Evolutionary conservation across 2,797 vertebrate species (phyloP).

Genomic region (Phalloptychus januarius): DNA sequence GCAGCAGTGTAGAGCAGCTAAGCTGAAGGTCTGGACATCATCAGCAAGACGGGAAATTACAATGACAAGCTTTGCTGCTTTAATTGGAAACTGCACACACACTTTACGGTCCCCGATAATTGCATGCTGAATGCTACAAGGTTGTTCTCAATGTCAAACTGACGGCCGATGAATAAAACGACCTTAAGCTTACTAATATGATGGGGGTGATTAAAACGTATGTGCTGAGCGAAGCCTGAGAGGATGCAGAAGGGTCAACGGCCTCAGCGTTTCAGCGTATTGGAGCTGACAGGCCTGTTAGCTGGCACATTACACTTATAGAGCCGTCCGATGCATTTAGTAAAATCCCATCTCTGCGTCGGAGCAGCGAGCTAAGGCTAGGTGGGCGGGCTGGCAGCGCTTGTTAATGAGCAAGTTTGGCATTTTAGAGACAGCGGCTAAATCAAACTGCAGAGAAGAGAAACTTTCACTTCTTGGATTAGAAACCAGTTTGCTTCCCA

Average conservation of each 20-base stretch:
- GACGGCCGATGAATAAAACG: neutral
- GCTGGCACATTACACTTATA: neutral
- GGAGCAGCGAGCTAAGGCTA: neutral
- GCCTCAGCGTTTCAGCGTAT: neutral
- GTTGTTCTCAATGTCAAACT: neutral
- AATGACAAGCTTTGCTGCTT: conserved; percentile 4
- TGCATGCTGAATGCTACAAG: neutral
- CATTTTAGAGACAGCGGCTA: neutral
- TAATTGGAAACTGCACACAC: neutral
- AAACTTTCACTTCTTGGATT: neutral
- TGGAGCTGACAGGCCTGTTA: conserved; percentile 1
- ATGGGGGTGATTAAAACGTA: neutral
- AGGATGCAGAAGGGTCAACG: conserved; percentile 5
- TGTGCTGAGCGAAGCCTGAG: conserved; percentile 5
- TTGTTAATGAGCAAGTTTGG: neutral
- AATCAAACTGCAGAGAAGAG: neutral
- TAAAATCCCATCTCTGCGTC: neutral
- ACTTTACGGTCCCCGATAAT: neutral
- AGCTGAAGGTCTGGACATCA: neutral
- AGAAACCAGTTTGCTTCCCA: neutral
- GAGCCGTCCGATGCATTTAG: conserved; percentile 8
- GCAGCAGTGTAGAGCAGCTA: neutral
- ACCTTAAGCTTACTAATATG: conserved; percentile 1
- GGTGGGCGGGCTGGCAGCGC: conserved; percentile 1
- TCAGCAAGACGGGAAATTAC: neutral